Base-by-base conservation (phyloP, 2,888 invertebrate species). In the Dolichopus griseipennis region DNA sequence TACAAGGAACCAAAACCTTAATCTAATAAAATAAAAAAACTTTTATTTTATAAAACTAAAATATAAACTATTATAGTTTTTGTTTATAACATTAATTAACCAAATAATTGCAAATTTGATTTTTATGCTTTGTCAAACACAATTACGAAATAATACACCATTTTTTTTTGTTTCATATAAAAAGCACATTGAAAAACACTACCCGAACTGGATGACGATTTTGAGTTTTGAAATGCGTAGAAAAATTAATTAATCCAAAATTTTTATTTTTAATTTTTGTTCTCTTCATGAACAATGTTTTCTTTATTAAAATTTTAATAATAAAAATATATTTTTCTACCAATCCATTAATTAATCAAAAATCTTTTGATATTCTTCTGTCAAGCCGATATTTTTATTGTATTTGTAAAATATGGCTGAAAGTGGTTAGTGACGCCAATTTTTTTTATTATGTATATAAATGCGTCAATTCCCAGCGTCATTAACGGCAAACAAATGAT, bases 131-230 rank as follows among this genome's bases (percentile, higher is more conserved):
- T 52, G 52, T 52, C 52, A 52, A 52, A 52, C 15, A 52, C n/a
- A 52, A 52, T 52, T 52, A 52, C 52, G 52, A 52, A 52, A 52
- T 52, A 52, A 52, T 52, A 52, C 52, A 52, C 52, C 52, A 52
- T 52, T 52, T 52, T 52, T 27, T 52, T 52, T 52, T 15, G 52
- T 52, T 52, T 52, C 52, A 52, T 52, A 52, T n/a, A 52, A 18
- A 15, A 52, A 52, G 52, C 52, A 52, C 52, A 52, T 52, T 52
- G 52, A 52, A 52, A 52, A 52, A 52, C 52, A 52, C 52, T 52
- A 52, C 52, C 52, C 52, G 15, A n/a, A n/a, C 15, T 52, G 18
- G 52, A n/a, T 41, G 52, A 52, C 52, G 52, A 52, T 18, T 52
- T 2, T 18, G 15, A 52, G n/a, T 52, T 52, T 52, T 52, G 3